Base-by-base conservation (phyloP, 2,888 invertebrate genomes). In the Aphodius sticticus region DNA sequence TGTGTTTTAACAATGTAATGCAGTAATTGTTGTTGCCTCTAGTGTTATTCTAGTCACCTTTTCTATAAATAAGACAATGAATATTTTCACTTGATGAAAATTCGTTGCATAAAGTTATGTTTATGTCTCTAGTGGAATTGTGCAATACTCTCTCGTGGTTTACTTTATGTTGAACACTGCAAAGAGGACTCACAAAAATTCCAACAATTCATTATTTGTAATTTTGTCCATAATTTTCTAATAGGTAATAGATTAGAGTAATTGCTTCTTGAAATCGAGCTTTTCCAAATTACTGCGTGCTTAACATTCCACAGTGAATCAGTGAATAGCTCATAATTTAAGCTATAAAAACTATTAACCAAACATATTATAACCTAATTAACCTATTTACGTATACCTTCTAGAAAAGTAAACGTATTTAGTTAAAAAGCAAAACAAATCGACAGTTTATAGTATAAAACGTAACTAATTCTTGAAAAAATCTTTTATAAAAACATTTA, bases 41-140 rank as follows among this genome's bases (percentile, higher is more conserved):
- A 53, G 53, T 53, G 53, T 53, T 53, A 53, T 53, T 53, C 53
- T 53, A 53, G 53, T 53, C 53, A 53, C 53, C 53, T 53, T 53
- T 53, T 53, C 53, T 53, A 53, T 53, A 53, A 53, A 53, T 53
- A 53, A 53, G 53, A 53, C 53, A 53, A 53, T 53, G 53, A 53
- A 53, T 53, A 53, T 53, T 53, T 53, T 53, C 53, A 9, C 53
- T 53, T 12, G 53, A 53, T 53, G 12, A 53, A 53, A 53, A 53
- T 53, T 53, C 53, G 53, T 53, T 53, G 7, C 12, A 12, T 53
- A 53, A 53, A 9, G 12, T 12, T 53, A 53, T 12, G 53, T 9
- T 7, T 26, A 26, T 26, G 1, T 26, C 26, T 26, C 26, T 26
- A 26, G 26, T 26, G 26, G 3, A 26, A 26, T 26, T 26, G 26